Evolutionary conservation across 2,888 invertebrate species (phyloP), one percentile per base, ranked within the genome.

Genomic region (Psylliodes chrysocephalus): DNA sequence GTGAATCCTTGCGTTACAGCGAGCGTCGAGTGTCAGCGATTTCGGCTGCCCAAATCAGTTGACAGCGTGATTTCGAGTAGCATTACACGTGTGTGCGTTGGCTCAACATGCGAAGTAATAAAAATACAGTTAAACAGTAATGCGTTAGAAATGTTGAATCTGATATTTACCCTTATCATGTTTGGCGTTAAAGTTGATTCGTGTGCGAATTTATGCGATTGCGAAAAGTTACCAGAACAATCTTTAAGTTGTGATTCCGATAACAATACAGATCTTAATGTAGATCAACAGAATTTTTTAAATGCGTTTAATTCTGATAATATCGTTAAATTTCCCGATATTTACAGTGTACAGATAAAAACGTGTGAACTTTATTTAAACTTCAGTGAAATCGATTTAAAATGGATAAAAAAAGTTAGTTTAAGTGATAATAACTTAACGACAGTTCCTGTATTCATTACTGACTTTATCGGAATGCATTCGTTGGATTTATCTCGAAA

Each of bases 401-500:
- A 65, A 7, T 60, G 67, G 52, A 59, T 77, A 22, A 56, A 67
- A 7, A 53, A 69, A 14, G 52, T 77, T 38, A 68, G 74, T 33
- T 56, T 77, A 12, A 63, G 52, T 22, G 60, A 68, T 10, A 75
- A 75, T 64, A 69, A 73, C 57, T 63, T 79, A 8, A 71, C 72
- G 30, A 47, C 57, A 17, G 59, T 77, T 30, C 68, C 75, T 15
- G 69, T 67, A 35, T 60, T 63, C 30, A 68, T 71, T 47, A 49
- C 55, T 10, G 72, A 74, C 25, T 63, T 71, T 12, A 66, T 73
- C n/a, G 84, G 83, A 71, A 78, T 90, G 66, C 82, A 84, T 73
- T 81, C 84, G 68, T 81, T 91, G 69, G 88, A 91, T 81, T 78
- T 90, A 70, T 88, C 90, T 14, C 78, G 79, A 60, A 90, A 91